These are phyloP conservation scores for Podiceps cristatus DNA, from an alignment of 2,113 vertebrate genomes.

Conservation along the genomic window DNA sequence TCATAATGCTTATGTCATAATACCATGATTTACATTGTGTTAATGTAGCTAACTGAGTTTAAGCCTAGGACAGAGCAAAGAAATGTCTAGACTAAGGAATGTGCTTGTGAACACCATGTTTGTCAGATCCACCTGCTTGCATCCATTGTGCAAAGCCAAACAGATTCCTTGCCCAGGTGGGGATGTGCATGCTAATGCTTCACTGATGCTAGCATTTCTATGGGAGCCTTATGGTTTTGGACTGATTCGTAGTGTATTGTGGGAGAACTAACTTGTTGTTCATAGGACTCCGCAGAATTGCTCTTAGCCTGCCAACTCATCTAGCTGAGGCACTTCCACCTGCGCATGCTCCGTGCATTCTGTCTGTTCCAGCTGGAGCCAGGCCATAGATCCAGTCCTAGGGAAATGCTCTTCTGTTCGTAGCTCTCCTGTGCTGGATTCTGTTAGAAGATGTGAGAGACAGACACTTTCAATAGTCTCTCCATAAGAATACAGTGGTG, in stretches of 20 bases:
- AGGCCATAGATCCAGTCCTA: neutral
- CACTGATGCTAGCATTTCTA: neutral
- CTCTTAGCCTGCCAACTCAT: neutral
- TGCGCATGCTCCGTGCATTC: rapidly evolving
- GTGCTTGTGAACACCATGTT: neutral
- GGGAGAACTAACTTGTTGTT: neutral
- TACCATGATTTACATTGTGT: neutral
- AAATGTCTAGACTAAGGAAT: neutral
- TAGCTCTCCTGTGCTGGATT: neutral
- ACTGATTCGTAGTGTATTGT: neutral
- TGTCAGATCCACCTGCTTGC: neutral
- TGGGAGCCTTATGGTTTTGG: neutral
- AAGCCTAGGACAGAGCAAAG: neutral
- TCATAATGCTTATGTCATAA: neutral
- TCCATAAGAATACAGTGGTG: neutral
- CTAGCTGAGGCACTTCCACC: neutral
- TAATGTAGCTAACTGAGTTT: neutral
- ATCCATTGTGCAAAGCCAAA: neutral
- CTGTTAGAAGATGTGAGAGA: neutral
- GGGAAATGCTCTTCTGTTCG: neutral
- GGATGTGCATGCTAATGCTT: neutral
- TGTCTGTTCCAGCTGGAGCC: neutral
- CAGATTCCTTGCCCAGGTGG: neutral
- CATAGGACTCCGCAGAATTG: neutral
- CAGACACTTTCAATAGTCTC: neutral